These are phyloP conservation scores for Byasa hedistus DNA, from an alignment of 2,888 invertebrate genomes.

Conservation along the genomic window DNA sequence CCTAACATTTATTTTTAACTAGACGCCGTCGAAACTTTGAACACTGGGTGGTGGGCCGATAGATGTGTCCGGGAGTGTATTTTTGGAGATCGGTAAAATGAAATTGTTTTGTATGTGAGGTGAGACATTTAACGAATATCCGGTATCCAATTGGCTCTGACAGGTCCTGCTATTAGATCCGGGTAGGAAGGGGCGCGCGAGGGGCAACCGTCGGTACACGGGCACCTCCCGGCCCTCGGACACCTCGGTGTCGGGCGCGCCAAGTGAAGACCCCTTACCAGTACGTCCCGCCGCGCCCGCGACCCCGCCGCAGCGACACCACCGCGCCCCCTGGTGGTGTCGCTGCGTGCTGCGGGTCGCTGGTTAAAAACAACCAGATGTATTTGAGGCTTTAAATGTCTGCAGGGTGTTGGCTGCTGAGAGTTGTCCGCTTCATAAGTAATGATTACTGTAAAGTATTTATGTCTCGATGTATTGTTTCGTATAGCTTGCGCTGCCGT, in stretches of 20 bases:
- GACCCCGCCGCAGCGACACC: conserved; percentile 40
- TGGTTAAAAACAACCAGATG: conserved; percentile 39
- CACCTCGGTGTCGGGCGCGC: conserved; percentile 73
- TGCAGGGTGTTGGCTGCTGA: conserved; percentile 78
- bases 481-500: conserved; percentile 64
- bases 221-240: conserved; percentile 73
- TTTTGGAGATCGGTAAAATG: too few relatives aligned
- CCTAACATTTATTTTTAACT: too few relatives aligned
- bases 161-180: conserved; percentile 79
- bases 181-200: conserved; percentile 70
- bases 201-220: conserved; percentile 68
- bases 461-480: conserved; percentile 48
- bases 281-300: conserved; percentile 71
- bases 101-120: too few relatives aligned
- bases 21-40: too few relatives aligned
- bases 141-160: conserved; percentile 68
- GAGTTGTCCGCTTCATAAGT: conserved; percentile 44
- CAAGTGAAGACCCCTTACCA: conserved; percentile 76
- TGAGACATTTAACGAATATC: conserved; percentile 34
- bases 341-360: conserved; percentile 70
- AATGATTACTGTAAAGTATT: conserved; percentile 34
- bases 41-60: too few relatives aligned
- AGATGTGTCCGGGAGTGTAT: too few relatives aligned
- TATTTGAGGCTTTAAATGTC: conserved; percentile 71
- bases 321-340: conserved; percentile 23